Evolutionary conservation across 2,888 invertebrate genomes (phyloP), one percentile per base, ranked within the genome.

Genomic region (Mesorhabditis sp.): DNA sequence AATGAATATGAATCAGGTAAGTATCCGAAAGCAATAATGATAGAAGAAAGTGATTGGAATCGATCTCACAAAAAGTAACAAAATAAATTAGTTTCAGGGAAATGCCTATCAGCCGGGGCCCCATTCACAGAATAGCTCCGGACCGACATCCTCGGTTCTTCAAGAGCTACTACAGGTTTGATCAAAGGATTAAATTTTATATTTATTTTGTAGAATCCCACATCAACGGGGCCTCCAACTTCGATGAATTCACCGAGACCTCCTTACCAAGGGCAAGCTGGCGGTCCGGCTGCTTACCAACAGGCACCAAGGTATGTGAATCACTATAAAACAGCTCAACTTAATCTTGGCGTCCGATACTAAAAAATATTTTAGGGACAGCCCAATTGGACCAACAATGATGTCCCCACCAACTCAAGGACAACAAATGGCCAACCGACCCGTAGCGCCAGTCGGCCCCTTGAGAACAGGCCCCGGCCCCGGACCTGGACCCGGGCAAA

Each of bases 81-180:
- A 50, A 50, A 50, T 13, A 50, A 50, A 50, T 13, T 50, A 50
- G 7, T 50, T 50, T 50, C 58, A 13, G n/a, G 58, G 58, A n/a
- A 13, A 10, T n/a, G n/a, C 58, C 58, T n/a, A n/a, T 10, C n/a
- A n/a, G 58, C n/a, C 58, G 58, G 58, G 7, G 58, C 58, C 7
- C 7, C 58, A 50, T n/a, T 50, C 58, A 50, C 58, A 50, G n/a
- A 50, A n/a, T n/a, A n/a, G 58, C n/a, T 10, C 58, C 58, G 58
- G 58, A 13, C 58, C 7, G n/a, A 10, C 58, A 50, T 28, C 28
- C 28, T 50, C 58, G n/a, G 58, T 50, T n/a, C n/a, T 50, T 10
- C 58, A 50, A 50, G 58, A 50, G 58, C 58, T 50, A 13, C n/a
- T 50, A 50, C 58, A 50, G 58, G 58, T 50, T 2, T 13, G 58